Base-by-base conservation (phyloP, 2,113 vertebrate species). In the Sylvietta virens region DNA sequence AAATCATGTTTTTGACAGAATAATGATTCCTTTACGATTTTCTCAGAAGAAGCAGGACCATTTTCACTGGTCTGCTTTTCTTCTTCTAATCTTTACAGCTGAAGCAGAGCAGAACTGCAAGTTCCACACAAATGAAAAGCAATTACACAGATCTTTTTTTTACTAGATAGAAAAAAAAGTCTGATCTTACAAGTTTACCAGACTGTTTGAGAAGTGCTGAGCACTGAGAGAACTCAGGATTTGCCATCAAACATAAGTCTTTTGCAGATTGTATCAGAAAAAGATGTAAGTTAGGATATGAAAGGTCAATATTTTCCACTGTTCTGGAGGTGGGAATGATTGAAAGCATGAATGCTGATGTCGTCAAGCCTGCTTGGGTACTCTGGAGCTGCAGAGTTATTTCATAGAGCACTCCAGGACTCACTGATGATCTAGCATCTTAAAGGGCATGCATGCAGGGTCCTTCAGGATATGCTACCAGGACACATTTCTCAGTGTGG, bases 121-220 rank as follows among this genome's bases (percentile, higher is more conserved):
- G 66, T 91, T 89, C 66, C 81, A 86, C 44, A 82, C 78, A 95
- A 65, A 82, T 65, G 71, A 76, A 91, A 95, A 95, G 78, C 24
- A 82, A 92, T 91, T 79, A 90, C 35, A 62, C 6, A 72, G 23
- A 28, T 37, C 1, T 50, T 61, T 57, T 67, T 53, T 78, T 71
- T 5, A 64, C 39, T 53, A 70, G 50, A 44, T 30, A 73, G 60
- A 73, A 92, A 77, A 45, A 91, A 76, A 64, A 18, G 23, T 65
- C 42, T 85, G 33, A 50, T 94, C 30, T 66, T 82, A 79, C 50
- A 88, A 61, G 45, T 72, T 79, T 85, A 37, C 18, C 7, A 77
- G 42, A 12, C n/a, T 90, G 57, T 78, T 56, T 44, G 35, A 70
- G 77, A 91, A 91, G 61, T 47, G 40, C 73, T 77, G 77, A 81